Evolutionary conservation across 2,888 invertebrate species (phyloP).

Genomic region (Chouioia cunea): DNA sequence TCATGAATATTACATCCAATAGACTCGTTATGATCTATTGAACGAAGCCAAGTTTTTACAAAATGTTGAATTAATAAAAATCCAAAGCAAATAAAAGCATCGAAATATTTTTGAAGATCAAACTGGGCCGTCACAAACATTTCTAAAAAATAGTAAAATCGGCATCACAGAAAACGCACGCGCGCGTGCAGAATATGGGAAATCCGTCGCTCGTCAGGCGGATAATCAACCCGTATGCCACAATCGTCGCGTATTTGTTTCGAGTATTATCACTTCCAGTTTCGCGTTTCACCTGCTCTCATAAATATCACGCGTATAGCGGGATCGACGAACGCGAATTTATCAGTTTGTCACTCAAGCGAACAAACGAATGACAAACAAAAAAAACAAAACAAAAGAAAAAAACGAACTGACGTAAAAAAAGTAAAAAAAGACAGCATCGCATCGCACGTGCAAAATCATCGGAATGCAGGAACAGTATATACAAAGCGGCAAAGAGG

Average conservation of each 20-base stretch:
- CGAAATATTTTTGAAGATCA: constrained; percentile 6
- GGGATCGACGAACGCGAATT: constrained; percentile 29
- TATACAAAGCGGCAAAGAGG: not conserved
- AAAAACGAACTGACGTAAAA: constrained; percentile 15
- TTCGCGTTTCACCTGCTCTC: constrained; percentile 60
- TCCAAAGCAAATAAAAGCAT: not conserved
- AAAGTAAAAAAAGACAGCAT: not conserved
- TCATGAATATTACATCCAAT: no score
- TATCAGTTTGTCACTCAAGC: constrained; percentile 24
- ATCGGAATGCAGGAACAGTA: constrained; percentile 18
- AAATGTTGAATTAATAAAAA: no score
- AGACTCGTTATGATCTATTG: no score
- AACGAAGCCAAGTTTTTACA: no score
- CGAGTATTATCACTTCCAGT: constrained; percentile 64
- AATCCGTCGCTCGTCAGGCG: constrained; percentile 55
- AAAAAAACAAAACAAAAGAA: constrained; percentile 23
- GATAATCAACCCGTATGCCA: constrained; percentile 69
- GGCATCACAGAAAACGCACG: constrained; percentile 45
- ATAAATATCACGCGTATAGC: constrained; percentile 52
- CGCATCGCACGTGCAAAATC: not conserved
- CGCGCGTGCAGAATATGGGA: constrained; percentile 61
- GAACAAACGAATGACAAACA: constrained; percentile 7
- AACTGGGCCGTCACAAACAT: not conserved
- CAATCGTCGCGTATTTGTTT: constrained; percentile 66
- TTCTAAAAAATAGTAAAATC: constrained; percentile 30